Percentiles rank a stretch among this genome's conserved stretches.
These are phyloP conservation scores for Hyposmocoma kahamanoa DNA, from an alignment of 1,140 invertebrate genomes.

Conservation along the genomic window DNA sequence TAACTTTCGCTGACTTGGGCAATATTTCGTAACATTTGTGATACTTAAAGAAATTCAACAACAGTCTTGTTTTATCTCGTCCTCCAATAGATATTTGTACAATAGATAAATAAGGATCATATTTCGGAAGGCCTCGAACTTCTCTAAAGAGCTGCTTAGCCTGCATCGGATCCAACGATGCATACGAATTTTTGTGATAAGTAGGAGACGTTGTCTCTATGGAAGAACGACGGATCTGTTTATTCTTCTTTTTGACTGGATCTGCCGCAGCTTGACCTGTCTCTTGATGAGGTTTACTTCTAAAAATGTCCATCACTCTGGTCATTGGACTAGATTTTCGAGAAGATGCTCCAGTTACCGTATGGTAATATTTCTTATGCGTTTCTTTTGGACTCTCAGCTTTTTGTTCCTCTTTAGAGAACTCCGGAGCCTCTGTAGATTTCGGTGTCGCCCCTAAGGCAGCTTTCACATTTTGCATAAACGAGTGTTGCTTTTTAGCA, in stretches of 20 bases:
- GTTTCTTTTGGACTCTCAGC: constrained; percentile 46
- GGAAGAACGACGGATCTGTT: constrained; percentile 56
- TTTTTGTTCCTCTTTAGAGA: constrained; percentile 39
- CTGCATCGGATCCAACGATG: constrained; percentile 56
- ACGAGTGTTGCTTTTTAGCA: constrained; percentile 56
- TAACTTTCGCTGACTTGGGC: constrained; percentile 67
- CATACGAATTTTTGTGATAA: constrained; percentile 67
- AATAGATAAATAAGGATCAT: constrained; percentile 66
- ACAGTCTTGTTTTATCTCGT: constrained; percentile 61
- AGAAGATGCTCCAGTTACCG: constrained; percentile 61
- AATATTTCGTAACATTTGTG: constrained; percentile 68
- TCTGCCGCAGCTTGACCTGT: constrained; percentile 35
- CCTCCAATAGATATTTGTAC: constrained; percentile 67
- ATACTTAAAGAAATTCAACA: constrained; percentile 68
- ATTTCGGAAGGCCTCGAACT: constrained; percentile 61
- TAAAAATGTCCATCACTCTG: constrained; percentile 66
- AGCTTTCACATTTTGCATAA: constrained; percentile 47
- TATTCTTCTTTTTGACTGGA: constrained; percentile 48
- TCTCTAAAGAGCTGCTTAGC: constrained; percentile 67
- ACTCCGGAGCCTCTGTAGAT: constrained; percentile 39
- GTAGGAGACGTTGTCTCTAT: constrained; percentile 64
- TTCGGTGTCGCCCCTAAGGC: constrained; percentile 18
- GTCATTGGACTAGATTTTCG: constrained; percentile 62
- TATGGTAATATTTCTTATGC: constrained; percentile 67
- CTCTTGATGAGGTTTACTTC: constrained; percentile 49